These are phyloP conservation scores for Periophthalmus modestus DNA, from an alignment of 2,113 vertebrate species.

Conservation along the genomic window DNA sequence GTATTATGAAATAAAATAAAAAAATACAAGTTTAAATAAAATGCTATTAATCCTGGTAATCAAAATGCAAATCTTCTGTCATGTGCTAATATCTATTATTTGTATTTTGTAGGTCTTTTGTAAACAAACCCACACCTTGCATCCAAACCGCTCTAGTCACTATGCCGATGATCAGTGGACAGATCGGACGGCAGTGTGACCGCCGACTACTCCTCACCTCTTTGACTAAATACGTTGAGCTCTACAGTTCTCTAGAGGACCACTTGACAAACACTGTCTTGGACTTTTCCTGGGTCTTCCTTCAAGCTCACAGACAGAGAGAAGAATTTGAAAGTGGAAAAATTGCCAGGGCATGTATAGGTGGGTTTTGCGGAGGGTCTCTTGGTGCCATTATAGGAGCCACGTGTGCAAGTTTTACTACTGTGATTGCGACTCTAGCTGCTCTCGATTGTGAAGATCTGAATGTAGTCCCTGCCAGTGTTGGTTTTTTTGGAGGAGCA, in stretches of 20 bases:
- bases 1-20: too few relatives aligned
- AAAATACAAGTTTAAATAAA: too few relatives aligned
- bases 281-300: background rate
- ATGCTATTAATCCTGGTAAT: too few relatives aligned
- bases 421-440: background rate
- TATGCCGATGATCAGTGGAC: background rate
- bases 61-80: background rate
- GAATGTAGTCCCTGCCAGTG: background rate
- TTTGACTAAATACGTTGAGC: background rate
- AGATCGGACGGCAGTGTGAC: background rate
- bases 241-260: background rate
- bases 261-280: background rate
- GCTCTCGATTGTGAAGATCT: background rate
- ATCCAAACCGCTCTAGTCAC: background rate
- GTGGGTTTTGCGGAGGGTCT: background rate
- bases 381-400: background rate
- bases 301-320: background rate
- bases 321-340: accelerated
- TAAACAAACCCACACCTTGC: background rate
- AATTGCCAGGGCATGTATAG: accelerated
- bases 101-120: background rate
- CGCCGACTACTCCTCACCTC: background rate
- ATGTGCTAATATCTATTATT: background rate
- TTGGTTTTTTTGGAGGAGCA: background rate
- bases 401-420: background rate